phyloP scores from a whole-genome alignment of 2,888 invertebrate species.

The Pristionchus fissidentatus region DNA sequence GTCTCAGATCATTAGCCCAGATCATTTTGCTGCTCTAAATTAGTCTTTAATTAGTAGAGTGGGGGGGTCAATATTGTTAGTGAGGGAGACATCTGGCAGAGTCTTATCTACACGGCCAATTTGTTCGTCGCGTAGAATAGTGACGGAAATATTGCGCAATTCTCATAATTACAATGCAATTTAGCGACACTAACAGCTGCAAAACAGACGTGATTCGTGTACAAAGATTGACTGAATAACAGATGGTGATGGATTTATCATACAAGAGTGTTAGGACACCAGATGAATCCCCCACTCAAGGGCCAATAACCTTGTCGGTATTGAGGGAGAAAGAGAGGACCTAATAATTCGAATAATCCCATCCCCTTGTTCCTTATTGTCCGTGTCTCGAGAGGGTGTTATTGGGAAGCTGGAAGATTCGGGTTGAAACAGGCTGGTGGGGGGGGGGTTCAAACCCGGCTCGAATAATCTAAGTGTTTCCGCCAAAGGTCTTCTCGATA shows the following conservation, averaged over 20 bases:
- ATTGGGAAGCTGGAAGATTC: not conserved
- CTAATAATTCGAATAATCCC: constrained; percentile 37
- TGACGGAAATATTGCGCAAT: constrained; percentile 16
- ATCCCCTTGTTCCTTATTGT: constrained; percentile 34
- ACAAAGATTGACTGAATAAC: constrained; percentile 2
- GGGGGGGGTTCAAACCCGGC: not conserved
- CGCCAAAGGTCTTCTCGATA: not conserved
- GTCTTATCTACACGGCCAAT: constrained; percentile 28
- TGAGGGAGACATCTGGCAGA: not conserved
- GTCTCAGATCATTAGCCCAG: constrained; percentile 20
- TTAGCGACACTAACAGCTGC: constrained; percentile 4
- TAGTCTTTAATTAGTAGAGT: constrained; percentile 30
- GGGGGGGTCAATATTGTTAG: constrained; percentile 39
- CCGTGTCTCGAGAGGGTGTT: not conserved
- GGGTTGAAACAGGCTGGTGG: not conserved
- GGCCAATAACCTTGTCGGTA: no score
- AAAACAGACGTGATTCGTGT: not conserved
- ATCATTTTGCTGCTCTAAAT: constrained; percentile 3
- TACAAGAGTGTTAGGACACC: not conserved
- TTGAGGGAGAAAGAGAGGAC: constrained; percentile 4
- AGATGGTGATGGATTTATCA: constrained; percentile 2
- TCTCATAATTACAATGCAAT: constrained; percentile 41
- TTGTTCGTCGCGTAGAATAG: not conserved
- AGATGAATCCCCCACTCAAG: not conserved
- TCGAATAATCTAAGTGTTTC: not conserved